phyloP scores from a whole-genome alignment of 1,140 invertebrate genomes.

The Calliopsis andreniformis region DNA sequence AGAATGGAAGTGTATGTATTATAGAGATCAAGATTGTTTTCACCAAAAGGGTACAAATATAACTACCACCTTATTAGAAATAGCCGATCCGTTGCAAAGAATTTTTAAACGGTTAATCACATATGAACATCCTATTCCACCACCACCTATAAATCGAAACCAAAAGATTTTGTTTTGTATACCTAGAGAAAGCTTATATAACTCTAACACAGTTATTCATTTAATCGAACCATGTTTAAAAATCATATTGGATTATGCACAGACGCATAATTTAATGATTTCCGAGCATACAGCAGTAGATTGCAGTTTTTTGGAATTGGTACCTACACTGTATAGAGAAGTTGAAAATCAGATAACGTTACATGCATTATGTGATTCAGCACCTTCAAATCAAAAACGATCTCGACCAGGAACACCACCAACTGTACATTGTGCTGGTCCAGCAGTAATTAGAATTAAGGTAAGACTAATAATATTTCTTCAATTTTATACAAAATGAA shows the following conservation, averaged over 20 bases:
- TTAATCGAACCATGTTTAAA: slow-evolving; percentile 82
- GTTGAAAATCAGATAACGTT: slow-evolving; percentile 82
- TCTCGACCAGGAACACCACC: slow-evolving; percentile 79
- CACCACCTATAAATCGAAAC: slow-evolving; percentile 76
- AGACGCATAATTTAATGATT: slow-evolving; percentile 82
- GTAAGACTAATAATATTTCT: slow-evolving; percentile 66
- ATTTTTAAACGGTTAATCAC: slow-evolving; percentile 83
- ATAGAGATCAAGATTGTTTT: slow-evolving; percentile 53
- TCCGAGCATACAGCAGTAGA: slow-evolving; percentile 87
- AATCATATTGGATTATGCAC: slow-evolving; percentile 83
- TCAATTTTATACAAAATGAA: not conserved
- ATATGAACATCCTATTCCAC: slow-evolving; percentile 84
- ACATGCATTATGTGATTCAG: slow-evolving; percentile 81
- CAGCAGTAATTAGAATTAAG: slow-evolving; percentile 84
- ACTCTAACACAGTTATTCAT: slow-evolving; percentile 68
- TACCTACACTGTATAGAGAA: slow-evolving; percentile 86
- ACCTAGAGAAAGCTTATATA: slow-evolving; percentile 73
- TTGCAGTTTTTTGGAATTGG: slow-evolving; percentile 85
- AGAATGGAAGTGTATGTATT: slow-evolving; percentile 78
- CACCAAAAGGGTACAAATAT: slow-evolving; percentile 49
- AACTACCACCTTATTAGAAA: slow-evolving; percentile 60
- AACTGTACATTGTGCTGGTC: slow-evolving; percentile 85
- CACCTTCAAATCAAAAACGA: slow-evolving; percentile 74
- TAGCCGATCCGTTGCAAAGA: slow-evolving; percentile 79
- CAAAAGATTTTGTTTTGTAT: slow-evolving; percentile 63